Conservation (phyloP, 2,797 vertebrate species). For the Intellagama lesueurii region DNA sequence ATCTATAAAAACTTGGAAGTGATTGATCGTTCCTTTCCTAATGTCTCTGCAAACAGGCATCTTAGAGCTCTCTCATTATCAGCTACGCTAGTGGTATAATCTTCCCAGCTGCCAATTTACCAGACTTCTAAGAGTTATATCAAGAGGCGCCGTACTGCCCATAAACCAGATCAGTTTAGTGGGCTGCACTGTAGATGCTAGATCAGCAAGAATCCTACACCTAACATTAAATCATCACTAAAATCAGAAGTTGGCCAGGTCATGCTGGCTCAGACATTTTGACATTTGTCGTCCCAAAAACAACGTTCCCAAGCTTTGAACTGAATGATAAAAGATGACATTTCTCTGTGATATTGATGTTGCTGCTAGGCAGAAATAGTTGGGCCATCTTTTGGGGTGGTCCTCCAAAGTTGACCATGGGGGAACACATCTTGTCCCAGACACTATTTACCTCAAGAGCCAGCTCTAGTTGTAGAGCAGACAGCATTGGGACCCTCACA, state of each 20-base stretch:
- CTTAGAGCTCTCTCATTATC: conserved; percentile 39
- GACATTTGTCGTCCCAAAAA: too few relatives aligned
- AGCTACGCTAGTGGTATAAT: neutral
- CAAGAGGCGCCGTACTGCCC: neutral
- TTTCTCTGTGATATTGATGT: neutral
- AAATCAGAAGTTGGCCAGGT: neutral
- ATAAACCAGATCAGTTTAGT: neutral
- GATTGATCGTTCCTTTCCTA: conserved; percentile 28
- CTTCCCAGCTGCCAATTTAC: neutral
- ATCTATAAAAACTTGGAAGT: neutral
- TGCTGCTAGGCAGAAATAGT: neutral
- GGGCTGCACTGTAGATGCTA: neutral
- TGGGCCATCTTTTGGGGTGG: neutral
- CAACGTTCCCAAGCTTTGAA: too few relatives aligned
- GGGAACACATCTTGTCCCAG: too few relatives aligned
- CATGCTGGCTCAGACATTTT: too few relatives aligned
- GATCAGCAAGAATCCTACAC: neutral
- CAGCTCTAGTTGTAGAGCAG: neutral
- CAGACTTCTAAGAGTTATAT: accelerated
- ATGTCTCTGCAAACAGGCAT: accelerated
- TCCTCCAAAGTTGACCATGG: too few relatives aligned
- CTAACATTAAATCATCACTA: neutral
- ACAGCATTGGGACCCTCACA: neutral
- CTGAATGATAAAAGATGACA: neutral
- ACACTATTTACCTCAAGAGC: too few relatives aligned